Conservation (phyloP, 2,888 invertebrate genomes). For the Oasisia sp. region DNA sequence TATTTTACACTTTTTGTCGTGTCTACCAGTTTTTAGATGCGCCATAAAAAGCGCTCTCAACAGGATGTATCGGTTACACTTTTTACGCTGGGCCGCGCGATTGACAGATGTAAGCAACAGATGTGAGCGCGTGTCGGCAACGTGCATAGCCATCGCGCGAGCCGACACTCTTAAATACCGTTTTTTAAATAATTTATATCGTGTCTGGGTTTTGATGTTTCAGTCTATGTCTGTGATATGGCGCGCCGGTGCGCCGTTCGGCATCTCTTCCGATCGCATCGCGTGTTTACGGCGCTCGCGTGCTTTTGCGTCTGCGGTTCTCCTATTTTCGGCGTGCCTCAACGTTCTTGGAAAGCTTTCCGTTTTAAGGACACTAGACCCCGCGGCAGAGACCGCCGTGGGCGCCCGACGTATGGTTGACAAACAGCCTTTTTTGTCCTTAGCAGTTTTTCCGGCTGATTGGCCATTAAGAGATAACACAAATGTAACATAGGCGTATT, state of each 20-base stretch:
- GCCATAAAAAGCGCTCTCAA: neutral
- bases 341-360: neutral
- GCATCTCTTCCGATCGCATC: neutral
- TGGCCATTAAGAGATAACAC: neutral
- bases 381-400: neutral
- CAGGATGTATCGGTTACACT: neutral
- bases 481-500: neutral
- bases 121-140: neutral
- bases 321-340: neutral
- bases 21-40: neutral
- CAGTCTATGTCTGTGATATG: neutral
- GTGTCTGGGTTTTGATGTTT: neutral
- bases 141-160: neutral
- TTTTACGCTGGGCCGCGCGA: neutral
- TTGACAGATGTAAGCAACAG: no score
- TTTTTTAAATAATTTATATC: neutral
- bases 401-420: neutral
- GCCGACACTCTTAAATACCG: neutral
- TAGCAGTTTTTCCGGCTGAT: neutral
- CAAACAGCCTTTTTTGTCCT: neutral
- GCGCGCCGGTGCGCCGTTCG: neutral
- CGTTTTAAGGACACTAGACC: neutral
- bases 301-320: neutral
- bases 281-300: neutral
- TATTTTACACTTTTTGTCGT: neutral